These are phyloP conservation scores for Calameuta idolon DNA, from an alignment of 2,888 invertebrate genomes.

Conservation along the genomic window DNA sequence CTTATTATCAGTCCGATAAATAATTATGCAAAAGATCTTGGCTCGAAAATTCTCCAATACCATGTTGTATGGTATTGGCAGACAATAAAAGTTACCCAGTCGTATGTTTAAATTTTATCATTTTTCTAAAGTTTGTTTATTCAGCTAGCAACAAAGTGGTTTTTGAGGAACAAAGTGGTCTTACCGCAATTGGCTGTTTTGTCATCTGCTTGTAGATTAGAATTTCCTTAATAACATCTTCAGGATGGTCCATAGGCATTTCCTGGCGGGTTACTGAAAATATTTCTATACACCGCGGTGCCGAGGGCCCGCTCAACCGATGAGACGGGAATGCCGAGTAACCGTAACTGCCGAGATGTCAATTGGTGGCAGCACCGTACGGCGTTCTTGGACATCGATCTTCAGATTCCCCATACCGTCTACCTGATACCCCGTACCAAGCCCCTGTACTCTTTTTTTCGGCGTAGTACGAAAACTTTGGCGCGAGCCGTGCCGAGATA, in stretches of 20 bases:
- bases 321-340: constrained; percentile 26
- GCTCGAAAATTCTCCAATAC: not conserved
- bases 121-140: not conserved
- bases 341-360: constrained; percentile 38
- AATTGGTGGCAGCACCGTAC: constrained; percentile 54
- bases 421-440: constrained; percentile 6
- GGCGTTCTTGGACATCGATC: constrained; percentile 51
- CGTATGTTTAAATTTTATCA: not conserved
- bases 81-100: not conserved
- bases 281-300: not conserved
- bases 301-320: not conserved
- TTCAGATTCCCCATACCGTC: constrained; percentile 29
- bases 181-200: not conserved
- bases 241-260: not conserved
- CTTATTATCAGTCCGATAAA: not conserved
- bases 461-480: constrained; percentile 49
- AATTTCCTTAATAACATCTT: not conserved
- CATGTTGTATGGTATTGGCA: not conserved
- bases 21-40: not conserved
- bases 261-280: not conserved
- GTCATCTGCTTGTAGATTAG: not conserved
- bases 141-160: not conserved
- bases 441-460: constrained; percentile 28
- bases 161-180: not conserved
- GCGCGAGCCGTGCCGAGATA: constrained; percentile 38